Evolutionary conservation across 2,888 invertebrate genomes (phyloP).

Genomic region (Sinhomidia bicolor): DNA sequence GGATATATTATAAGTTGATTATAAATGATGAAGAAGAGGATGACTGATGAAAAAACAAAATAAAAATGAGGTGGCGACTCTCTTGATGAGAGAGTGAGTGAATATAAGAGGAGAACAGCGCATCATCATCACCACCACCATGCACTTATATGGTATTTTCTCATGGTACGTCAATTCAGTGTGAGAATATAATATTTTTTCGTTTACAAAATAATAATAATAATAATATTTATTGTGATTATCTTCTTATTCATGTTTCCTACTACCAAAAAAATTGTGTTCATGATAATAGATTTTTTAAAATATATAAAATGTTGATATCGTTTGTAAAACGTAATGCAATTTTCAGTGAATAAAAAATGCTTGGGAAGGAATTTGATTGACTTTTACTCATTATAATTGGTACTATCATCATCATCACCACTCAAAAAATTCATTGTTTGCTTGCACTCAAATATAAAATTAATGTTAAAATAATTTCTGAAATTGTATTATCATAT

Average conservation of each 20-base stretch:
- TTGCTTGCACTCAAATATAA: background rate
- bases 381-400: conserved; percentile 57
- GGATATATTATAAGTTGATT: conserved; percentile 30
- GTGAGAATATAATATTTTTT: conserved; percentile 56
- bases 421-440: background rate
- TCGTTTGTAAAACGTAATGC: background rate
- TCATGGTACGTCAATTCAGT: conserved; percentile 64
- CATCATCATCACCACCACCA: background rate
- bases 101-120: background rate
- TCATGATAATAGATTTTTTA: background rate
- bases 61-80: conserved; percentile 53
- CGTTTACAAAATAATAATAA: conserved; percentile 29
- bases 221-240: conserved; percentile 20
- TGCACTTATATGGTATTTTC: background rate
- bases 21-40: conserved; percentile 30
- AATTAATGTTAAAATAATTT: too few species aligned
- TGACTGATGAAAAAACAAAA: conserved; percentile 21
- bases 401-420: background rate
- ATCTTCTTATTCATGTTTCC: conserved; percentile 21
- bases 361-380: conserved; percentile 49
- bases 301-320: background rate
- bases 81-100: background rate
- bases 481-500: background rate
- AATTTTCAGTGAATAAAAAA: conserved; percentile 14
- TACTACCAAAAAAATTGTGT: background rate